Evolutionary conservation across 2,113 vertebrate genomes (phyloP).

Genomic region (Oplegnathus fasciatus): DNA sequence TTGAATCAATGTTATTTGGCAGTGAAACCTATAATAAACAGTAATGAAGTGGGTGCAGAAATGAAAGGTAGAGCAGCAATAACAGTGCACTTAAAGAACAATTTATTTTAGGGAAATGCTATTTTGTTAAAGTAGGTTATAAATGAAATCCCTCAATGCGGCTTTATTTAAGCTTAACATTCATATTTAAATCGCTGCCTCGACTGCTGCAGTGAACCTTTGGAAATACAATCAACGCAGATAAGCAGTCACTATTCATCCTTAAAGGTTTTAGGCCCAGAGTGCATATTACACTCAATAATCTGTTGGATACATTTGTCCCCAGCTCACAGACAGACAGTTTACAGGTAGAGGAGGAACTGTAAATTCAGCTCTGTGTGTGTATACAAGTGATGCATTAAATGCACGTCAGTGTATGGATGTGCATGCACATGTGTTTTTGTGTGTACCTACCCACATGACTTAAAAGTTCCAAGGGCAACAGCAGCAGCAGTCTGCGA

Average conservation of each 20-base stretch:
- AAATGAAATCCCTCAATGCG: conserved; percentile 12
- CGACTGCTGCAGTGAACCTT: conserved; percentile 21
- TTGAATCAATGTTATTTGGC: not conserved
- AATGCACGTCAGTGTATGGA: conserved; percentile 23
- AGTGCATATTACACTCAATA: conserved; percentile 47
- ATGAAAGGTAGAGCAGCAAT: not conserved
- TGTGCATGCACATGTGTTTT: conserved; percentile 39
- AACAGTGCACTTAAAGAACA: not conserved
- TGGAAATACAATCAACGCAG: conserved; percentile 33
- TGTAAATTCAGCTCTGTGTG: conserved; percentile 11
- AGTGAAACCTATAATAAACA: conserved; percentile 16
- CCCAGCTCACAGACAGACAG: conserved; percentile 27
- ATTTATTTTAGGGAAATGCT: conserved; percentile 30
- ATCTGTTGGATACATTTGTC: conserved; percentile 51
- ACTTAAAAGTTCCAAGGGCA: conserved; percentile 61
- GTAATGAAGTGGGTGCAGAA: conserved; percentile 7
- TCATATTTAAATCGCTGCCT: conserved; percentile 52
- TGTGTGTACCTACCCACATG: conserved; percentile 24
- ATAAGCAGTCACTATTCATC: conserved; percentile 46
- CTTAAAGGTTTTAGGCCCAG: conserved; percentile 24
- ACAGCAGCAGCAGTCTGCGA: conserved; percentile 57
- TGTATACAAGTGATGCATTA: conserved; percentile 10
- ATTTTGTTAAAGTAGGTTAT: conserved; percentile 30
- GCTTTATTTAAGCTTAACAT: conserved; percentile 52
- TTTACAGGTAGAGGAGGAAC: conserved; percentile 57